phyloP scores from a whole-genome alignment of 2,113 vertebrate species.

The Vanacampus margaritifer region DNA sequence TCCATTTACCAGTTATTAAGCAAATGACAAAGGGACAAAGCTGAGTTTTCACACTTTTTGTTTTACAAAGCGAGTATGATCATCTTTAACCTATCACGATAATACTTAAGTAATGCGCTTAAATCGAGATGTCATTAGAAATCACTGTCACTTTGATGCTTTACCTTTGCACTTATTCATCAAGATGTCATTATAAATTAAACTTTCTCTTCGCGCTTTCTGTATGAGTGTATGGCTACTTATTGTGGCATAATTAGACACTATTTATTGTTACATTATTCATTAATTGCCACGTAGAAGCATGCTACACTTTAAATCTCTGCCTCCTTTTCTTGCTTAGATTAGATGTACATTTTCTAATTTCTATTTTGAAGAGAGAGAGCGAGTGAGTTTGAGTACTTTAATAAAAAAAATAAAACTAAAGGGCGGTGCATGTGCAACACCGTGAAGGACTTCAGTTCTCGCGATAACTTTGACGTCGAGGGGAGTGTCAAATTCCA shows the following conservation, averaged over 20 bases:
- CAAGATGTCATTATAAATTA: not conserved
- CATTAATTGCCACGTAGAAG: too few relatives aligned
- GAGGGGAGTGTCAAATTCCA: constrained; percentile 81
- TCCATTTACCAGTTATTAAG: too few relatives aligned
- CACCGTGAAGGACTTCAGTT: constrained; percentile 17
- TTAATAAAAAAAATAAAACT: too few relatives aligned
- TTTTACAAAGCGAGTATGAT: not conserved
- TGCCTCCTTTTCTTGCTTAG: too few relatives aligned
- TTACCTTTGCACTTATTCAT: not conserved
- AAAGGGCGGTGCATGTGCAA: not conserved
- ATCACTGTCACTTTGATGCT: not conserved
- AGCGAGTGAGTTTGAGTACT: too few relatives aligned
- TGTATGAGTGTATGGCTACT: too few relatives aligned
- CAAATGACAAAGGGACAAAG: not conserved
- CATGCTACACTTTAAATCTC: too few relatives aligned
- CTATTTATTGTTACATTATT: too few relatives aligned
- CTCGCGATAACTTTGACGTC: constrained; percentile 68
- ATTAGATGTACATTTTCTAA: too few relatives aligned
- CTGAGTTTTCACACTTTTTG: not conserved
- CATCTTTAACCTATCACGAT: not conserved
- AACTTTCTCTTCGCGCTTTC: too few relatives aligned
- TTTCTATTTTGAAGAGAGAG: too few relatives aligned
- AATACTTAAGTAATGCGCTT: not conserved
- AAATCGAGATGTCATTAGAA: not conserved
- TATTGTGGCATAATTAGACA: too few relatives aligned